Evolutionary conservation across 2,888 invertebrate species (phyloP).

Genomic region (Machimus atricapillus): DNA sequence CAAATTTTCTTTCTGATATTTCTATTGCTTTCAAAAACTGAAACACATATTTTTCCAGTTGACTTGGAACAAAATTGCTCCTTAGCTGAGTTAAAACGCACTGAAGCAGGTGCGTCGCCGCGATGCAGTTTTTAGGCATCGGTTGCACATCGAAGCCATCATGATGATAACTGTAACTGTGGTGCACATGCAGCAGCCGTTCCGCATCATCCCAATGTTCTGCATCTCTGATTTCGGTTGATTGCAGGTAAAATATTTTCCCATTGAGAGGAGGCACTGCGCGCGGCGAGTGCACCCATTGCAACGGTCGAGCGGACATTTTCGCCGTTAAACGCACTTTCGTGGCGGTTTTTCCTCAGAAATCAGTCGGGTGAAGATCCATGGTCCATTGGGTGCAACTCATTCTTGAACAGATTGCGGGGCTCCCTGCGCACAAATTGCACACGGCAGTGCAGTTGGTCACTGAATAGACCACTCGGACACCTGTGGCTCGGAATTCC

Average conservation of each 20-base stretch:
- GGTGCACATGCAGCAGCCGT: neutral
- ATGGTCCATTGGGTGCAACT: constrained; percentile 36
- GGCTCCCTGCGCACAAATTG: neutral
- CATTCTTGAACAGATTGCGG: neutral
- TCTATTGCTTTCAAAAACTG: neutral
- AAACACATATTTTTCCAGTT: neutral
- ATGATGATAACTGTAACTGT: constrained; percentile 23
- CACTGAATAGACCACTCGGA: constrained; percentile 7
- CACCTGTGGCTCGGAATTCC: constrained; percentile 28
- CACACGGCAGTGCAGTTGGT: neutral
- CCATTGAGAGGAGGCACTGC: neutral
- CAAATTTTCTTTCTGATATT: neutral
- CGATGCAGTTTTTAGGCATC: neutral
- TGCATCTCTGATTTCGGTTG: constrained; percentile 38
- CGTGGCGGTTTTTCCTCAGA: neutral
- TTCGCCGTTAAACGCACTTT: constrained; percentile 34
- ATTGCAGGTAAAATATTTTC: constrained; percentile 22
- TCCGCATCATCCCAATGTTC: constrained; percentile 21
- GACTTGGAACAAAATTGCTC: neutral
- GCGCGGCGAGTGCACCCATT: constrained; percentile 9
- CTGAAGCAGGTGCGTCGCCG: neutral
- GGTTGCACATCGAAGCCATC: neutral
- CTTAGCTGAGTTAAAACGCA: neutral
- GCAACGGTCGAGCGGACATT: constrained; percentile 2
- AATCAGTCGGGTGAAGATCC: neutral